Conservation (phyloP, 1,140 invertebrate species). For the Dendrolimus kikuchii region DNA sequence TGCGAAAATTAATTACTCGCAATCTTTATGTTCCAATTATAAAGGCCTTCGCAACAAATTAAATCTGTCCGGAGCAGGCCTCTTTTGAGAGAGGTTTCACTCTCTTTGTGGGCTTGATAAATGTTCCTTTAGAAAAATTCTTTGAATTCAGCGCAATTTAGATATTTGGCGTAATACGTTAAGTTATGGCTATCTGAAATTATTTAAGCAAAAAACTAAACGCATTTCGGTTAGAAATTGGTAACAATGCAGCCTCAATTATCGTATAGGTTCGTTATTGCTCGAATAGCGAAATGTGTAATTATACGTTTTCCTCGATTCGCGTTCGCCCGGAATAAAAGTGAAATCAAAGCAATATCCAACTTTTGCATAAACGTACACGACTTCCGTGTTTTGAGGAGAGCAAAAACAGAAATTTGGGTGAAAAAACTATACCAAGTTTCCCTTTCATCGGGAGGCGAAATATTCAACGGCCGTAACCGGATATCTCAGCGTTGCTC, state of each 20-base stretch:
- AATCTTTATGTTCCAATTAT: slow-evolving; percentile 73
- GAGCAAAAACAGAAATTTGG: slow-evolving; percentile 60
- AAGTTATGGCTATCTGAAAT: slow-evolving; percentile 37
- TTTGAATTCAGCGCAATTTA: slow-evolving; percentile 59
- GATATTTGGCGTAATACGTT: slow-evolving; percentile 64
- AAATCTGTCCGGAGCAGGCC: slow-evolving; percentile 69
- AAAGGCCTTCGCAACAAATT: slow-evolving; percentile 72
- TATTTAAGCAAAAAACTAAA: slow-evolving; percentile 16
- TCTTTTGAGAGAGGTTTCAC: slow-evolving; percentile 68
- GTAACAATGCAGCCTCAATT: slow-evolving; percentile 44
- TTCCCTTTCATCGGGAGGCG: slow-evolving; percentile 66
- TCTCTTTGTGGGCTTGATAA: slow-evolving; percentile 70
- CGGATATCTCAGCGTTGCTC: slow-evolving; percentile 58
- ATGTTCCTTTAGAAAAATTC: slow-evolving; percentile 61
- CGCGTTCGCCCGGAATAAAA: slow-evolving; percentile 45
- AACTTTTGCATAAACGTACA: slow-evolving; percentile 64
- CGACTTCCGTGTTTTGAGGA: slow-evolving; percentile 54
- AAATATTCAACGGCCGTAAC: slow-evolving; percentile 71
- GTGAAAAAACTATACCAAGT: slow-evolving; percentile 59
- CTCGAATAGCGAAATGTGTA: slow-evolving; percentile 42
- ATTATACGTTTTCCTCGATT: slow-evolving; percentile 52
- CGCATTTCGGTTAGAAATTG: slow-evolving; percentile 24
- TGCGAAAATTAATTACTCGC: slow-evolving; percentile 72
- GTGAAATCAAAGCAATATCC: slow-evolving; percentile 57
- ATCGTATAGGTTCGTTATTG: slow-evolving; percentile 29